Percentiles rank a stretch among this genome's conserved stretches.
These are phyloP conservation scores for Aethes cnicana DNA, from an alignment of 2,888 invertebrate genomes.

Conservation along the genomic window DNA sequence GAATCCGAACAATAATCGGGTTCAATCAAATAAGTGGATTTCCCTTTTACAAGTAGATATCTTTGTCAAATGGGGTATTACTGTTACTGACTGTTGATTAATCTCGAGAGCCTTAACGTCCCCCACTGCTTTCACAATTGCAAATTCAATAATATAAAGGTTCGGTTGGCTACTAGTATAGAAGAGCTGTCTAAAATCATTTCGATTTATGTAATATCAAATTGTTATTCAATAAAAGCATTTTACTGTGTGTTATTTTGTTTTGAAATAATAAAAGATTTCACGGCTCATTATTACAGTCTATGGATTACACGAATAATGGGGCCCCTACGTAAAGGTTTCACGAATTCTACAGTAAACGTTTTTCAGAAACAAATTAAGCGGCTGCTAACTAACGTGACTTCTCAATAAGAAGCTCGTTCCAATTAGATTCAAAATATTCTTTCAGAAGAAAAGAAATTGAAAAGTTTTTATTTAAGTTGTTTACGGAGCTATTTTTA, in stretches of 20 bases:
- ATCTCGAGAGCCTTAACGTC: constrained; percentile 7
- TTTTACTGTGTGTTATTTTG: too few species aligned
- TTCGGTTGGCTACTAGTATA: too few species aligned
- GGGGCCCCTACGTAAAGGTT: too few species aligned
- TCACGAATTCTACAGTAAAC: too few species aligned
- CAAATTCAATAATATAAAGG: neutral
- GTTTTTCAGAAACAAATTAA: constrained; percentile 12
- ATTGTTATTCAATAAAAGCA: too few species aligned
- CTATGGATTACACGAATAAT: too few species aligned
- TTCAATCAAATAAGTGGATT: constrained; percentile 10
- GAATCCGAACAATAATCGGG: neutral
- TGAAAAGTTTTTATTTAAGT: constrained; percentile 17
- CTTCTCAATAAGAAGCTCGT: constrained; percentile 7
- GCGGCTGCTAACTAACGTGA: constrained; percentile 14
- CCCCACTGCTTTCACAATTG: neutral
- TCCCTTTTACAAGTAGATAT: constrained; percentile 1
- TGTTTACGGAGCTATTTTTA: too few species aligned
- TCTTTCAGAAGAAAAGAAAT: constrained; percentile 23
- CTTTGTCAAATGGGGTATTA: neutral
- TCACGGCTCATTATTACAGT: too few species aligned
- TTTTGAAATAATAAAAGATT: constrained; percentile 12
- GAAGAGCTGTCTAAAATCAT: too few species aligned
- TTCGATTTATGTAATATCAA: too few species aligned
- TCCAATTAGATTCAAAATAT: constrained; percentile 14
- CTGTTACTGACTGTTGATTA: constrained; percentile 8